phyloP scores from a whole-genome alignment of 2,888 invertebrate species.

The Acanthosepion esculentum region DNA sequence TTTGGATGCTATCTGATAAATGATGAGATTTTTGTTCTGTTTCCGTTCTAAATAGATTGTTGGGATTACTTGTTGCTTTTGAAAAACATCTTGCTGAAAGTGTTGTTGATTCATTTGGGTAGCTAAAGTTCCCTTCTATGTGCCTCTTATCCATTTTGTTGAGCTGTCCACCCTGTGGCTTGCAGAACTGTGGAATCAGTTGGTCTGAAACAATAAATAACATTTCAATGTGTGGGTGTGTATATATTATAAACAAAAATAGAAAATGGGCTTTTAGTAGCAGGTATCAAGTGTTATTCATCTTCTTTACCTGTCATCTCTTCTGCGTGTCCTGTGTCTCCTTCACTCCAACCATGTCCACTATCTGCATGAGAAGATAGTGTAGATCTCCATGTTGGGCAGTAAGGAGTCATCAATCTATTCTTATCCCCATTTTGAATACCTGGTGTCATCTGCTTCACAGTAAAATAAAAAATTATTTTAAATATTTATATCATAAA shows the following conservation, averaged over 20 bases:
- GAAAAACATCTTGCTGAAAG: no score
- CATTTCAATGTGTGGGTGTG: not conserved
- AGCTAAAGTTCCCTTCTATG: not conserved
- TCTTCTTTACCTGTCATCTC: not conserved
- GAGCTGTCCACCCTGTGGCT: not conserved
- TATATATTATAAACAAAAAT: not conserved
- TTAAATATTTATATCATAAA: not conserved
- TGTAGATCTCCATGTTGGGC: constrained; percentile 18
- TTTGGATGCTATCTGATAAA: no score
- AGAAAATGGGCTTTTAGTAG: not conserved
- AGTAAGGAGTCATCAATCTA: not conserved
- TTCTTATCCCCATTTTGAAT: not conserved
- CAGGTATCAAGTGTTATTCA: not conserved
- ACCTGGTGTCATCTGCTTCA: not conserved
- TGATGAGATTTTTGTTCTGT: no score
- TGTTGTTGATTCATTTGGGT: not conserved
- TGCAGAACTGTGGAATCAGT: not conserved
- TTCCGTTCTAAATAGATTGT: no score
- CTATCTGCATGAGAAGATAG: not conserved
- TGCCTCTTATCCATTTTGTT: not conserved
- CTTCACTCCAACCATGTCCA: not conserved
- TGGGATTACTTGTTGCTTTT: no score
- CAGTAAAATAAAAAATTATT: not conserved
- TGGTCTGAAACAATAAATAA: not conserved
- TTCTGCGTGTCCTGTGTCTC: not conserved